Evolutionary conservation across 2,888 invertebrate species (phyloP).

Genomic region (Callinectes sapidus): DNA sequence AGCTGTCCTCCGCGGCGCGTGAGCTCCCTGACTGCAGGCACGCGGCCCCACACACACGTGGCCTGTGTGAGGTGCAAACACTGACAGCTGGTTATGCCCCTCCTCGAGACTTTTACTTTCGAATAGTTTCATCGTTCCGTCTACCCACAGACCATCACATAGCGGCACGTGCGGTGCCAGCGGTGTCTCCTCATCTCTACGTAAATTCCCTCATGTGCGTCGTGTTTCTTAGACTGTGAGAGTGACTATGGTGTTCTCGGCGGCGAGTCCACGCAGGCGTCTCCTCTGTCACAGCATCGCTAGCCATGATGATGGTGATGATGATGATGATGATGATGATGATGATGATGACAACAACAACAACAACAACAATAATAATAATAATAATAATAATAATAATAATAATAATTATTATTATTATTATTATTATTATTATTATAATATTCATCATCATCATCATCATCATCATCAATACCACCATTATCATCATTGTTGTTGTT

Average conservation of each 20-base stretch:
- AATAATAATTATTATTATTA: neutral
- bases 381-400: neutral
- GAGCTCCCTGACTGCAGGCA: neutral
- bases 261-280: neutral
- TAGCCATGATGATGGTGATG: neutral
- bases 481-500: too few species aligned
- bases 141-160: neutral
- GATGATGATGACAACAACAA: neutral
- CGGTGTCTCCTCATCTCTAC: neutral
- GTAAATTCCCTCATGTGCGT: neutral
- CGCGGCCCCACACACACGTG: neutral
- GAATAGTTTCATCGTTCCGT: conserved; percentile 6
- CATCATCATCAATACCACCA: neutral
- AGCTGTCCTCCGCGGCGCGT: neutral
- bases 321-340: neutral
- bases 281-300: neutral
- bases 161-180: neutral
- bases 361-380: neutral
- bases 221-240: neutral
- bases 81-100: neutral
- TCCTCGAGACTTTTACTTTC: neutral
- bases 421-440: too few species aligned
- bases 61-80: neutral
- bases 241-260: neutral
- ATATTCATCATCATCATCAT: neutral